Conservation (phyloP, 2,888 invertebrate species). For the Agrochola lychnidis region DNA sequence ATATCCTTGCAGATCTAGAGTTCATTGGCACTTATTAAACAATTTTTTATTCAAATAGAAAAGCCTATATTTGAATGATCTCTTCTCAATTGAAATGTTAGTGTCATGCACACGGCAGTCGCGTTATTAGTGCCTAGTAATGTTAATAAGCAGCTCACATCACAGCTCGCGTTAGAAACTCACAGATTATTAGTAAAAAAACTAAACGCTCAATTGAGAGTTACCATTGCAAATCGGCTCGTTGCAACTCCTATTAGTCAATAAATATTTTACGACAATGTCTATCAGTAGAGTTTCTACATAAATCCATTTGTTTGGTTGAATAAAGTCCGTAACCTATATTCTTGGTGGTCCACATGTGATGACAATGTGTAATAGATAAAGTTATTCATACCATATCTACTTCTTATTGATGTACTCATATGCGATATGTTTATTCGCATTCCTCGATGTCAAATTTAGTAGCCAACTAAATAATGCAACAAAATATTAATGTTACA, state of each 20-base stretch:
- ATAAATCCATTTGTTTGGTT: constrained; percentile 47
- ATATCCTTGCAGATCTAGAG: constrained; percentile 46
- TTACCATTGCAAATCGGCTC: constrained; percentile 23
- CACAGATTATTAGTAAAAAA: constrained; percentile 39
- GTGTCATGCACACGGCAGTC: constrained; percentile 67
- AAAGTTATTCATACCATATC: constrained; percentile 51
- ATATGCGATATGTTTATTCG: constrained; percentile 18
- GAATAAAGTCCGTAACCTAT: constrained; percentile 54
- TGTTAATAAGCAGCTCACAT: constrained; percentile 67
- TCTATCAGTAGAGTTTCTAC: constrained; percentile 43
- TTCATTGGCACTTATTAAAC: constrained; percentile 20
- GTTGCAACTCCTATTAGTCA: constrained; percentile 14
- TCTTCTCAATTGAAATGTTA: constrained; percentile 59
- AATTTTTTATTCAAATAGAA: constrained; percentile 3
- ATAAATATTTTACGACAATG: constrained; percentile 44
- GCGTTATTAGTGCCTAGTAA: constrained; percentile 66
- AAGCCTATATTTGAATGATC: constrained; percentile 21
- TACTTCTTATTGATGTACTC: constrained; percentile 46
- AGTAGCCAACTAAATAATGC: constrained; percentile 33
- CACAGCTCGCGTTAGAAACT: constrained; percentile 54
- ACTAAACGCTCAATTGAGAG: constrained; percentile 44
- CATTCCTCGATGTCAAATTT: constrained; percentile 27
- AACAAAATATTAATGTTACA: constrained; percentile 38
- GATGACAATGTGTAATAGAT: constrained; percentile 54
- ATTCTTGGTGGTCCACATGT: constrained; percentile 59